A percentile compares a stretch with the other conserved stretches of the same genome.
phyloP scores from a whole-genome alignment of 2,797 vertebrate species.

The Columba guinea region DNA sequence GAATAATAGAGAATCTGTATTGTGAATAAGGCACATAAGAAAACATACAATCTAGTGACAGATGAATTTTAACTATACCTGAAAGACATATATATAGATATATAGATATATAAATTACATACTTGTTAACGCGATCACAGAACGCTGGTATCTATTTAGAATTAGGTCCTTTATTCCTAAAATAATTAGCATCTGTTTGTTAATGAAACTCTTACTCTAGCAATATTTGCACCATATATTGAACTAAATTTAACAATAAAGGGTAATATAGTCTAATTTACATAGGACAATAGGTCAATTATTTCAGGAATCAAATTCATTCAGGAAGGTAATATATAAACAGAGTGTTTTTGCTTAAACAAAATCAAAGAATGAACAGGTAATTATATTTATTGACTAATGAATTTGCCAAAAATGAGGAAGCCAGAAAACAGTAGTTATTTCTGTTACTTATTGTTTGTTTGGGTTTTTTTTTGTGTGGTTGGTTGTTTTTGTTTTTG shows the following conservation, averaged over 20 bases:
- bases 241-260: background rate
- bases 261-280: background rate
- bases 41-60: background rate
- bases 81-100: background rate
- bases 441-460: background rate
- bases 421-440: background rate
- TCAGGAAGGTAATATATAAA: background rate
- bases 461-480: background rate
- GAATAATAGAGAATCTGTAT: background rate
- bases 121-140: background rate
- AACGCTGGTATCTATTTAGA: background rate
- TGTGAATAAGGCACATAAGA: background rate
- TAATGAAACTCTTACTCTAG: background rate
- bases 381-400: background rate
- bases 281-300: background rate
- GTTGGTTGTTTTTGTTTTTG: too few species aligned
- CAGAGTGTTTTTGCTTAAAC: background rate
- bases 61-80: background rate
- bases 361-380: background rate
- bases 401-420: background rate
- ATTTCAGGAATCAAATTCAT: background rate
- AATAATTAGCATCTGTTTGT: background rate
- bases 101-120: background rate
- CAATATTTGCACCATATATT: background rate
- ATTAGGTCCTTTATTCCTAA: background rate